Base-by-base conservation (phyloP, 2,888 invertebrate species). In the Melangyna quadrimaculata region DNA sequence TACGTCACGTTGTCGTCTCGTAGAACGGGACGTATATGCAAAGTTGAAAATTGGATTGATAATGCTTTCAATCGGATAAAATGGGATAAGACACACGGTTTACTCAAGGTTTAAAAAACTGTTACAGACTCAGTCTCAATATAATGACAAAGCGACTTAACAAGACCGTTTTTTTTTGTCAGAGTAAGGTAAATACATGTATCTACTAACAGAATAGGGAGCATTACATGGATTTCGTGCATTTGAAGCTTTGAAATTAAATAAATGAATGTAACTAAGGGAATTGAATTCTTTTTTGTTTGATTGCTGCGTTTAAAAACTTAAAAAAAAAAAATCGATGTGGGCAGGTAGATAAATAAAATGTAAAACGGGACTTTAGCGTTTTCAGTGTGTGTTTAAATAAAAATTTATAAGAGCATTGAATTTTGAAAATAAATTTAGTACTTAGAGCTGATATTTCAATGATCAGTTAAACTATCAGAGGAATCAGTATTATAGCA, bases 1-100 rank as follows among this genome's bases (percentile, higher is more conserved):
- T 10, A 6, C 9, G 17, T 10, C 10, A 3, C 27, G 1, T 53
- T 9, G 3, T 12, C 12, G 17, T 45, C 24, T 40, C 0, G 22
- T 63, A 9, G 32, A 6, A 45, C 1, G 14, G n/a, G n/a, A n/a
- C n/a, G n/a, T n/a, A n/a, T 67, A 67, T 67, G 67, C 35, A 67
- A 67, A 67, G 32, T 51, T 67, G 48, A 51, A 67, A 67, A 67
- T 67, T 67, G 51, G n/a, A 51, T 67, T 67, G 67, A 48, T 51
- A 48, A 67, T 67, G 67, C 67, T 51, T 67, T 51, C 67, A 35
- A 51, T 67, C 35, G 51, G 24, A 67, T 67, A 67, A 67, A 51
- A 35, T 51, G 51, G 67, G 6, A 67, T 51, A 35, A 27, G 67
- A 51, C 51, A 35, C 9, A 51, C 12, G 35, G 35, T 24, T 67